Percentiles rank a stretch among this genome's conserved stretches.
Conservation (phyloP, 2,797 vertebrate species). For the Pseudochirops corinnae region DNA sequence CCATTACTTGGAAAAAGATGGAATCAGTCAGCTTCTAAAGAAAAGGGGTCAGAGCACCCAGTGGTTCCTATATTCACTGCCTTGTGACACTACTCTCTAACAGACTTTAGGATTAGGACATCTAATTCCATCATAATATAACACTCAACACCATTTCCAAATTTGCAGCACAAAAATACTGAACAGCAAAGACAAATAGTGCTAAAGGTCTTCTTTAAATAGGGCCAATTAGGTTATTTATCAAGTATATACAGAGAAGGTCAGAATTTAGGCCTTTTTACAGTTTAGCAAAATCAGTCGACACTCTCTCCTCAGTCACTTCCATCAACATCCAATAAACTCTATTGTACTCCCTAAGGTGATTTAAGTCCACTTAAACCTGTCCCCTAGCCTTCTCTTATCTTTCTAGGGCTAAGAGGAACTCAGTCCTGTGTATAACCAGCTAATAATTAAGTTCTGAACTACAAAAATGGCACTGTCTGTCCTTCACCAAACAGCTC, state of each 20-base stretch:
- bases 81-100: neutral
- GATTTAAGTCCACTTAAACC: neutral
- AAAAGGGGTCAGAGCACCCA: neutral
- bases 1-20: neutral
- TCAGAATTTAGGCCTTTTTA: neutral
- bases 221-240: neutral
- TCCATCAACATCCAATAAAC: neutral
- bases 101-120: neutral
- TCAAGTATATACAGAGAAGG: neutral
- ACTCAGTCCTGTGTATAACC: neutral
- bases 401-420: neutral
- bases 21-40: conserved; percentile 16
- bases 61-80: neutral
- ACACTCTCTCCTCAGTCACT: neutral
- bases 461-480: neutral
- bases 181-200: neutral
- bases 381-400: neutral
- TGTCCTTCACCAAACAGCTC: neutral
- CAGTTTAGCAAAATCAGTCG: neutral
- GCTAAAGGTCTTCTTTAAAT: neutral
- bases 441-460: neutral
- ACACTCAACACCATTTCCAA: neutral
- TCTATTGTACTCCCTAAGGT: neutral
- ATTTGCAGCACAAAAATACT: neutral
- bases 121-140: neutral